These are phyloP conservation scores for Aradophagus sp. DNA, from an alignment of 1,140 invertebrate genomes.

Conservation along the genomic window DNA sequence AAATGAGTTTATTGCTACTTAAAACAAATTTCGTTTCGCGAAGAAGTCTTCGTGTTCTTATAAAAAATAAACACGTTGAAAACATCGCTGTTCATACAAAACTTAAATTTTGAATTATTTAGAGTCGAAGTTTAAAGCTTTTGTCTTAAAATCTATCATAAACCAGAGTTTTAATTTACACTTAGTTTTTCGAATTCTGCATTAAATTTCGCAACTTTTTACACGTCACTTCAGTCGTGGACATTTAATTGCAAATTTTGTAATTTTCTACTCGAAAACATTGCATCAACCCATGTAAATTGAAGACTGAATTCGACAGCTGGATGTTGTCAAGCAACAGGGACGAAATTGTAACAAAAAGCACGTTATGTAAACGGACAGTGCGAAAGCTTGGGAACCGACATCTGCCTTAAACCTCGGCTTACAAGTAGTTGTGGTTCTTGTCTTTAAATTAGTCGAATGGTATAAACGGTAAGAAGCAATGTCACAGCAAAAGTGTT, in stretches of 20 bases:
- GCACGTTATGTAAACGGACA: conserved; percentile 40
- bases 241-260: background rate
- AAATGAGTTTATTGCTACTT: too few species aligned
- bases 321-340: conserved; percentile 40
- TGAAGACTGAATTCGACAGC: conserved; percentile 58
- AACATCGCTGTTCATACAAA: too few species aligned
- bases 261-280: conserved; percentile 1
- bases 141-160: too few species aligned
- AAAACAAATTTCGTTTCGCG: too few species aligned
- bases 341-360: conserved; percentile 57
- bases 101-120: too few species aligned
- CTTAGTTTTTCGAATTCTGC: background rate
- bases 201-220: too few species aligned
- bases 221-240: background rate
- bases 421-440: conserved; percentile 56
- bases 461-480: conserved; percentile 57
- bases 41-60: too few species aligned
- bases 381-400: conserved; percentile 62
- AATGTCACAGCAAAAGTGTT: too few species aligned
- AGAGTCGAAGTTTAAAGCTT: too few species aligned
- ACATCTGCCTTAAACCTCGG: conserved; percentile 62
- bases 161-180: too few species aligned
- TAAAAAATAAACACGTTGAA: too few species aligned
- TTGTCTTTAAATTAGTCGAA: conserved; percentile 64
- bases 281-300: conserved; percentile 51